Percentiles rank a stretch among this genome's conserved stretches.
Conservation (phyloP, 2,888 invertebrate species). For the Priocnemis perturbator region DNA sequence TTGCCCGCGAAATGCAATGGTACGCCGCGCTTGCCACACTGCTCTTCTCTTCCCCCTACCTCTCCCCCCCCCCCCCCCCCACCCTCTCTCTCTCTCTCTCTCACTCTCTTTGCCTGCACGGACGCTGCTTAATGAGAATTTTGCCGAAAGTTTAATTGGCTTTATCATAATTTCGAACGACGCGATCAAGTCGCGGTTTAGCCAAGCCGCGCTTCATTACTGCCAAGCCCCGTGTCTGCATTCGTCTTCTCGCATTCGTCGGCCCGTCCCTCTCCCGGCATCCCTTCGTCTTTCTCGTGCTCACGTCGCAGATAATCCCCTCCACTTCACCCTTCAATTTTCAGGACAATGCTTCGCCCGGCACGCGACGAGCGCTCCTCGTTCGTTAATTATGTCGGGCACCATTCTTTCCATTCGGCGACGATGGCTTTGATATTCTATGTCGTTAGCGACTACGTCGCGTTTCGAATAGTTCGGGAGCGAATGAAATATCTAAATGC, state of each 20-base stretch:
- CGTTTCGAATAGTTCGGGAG: too few relatives aligned
- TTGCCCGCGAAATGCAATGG: conserved; percentile 26
- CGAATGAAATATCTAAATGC: too few relatives aligned
- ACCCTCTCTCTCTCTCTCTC: neutral
- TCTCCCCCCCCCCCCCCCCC: neutral
- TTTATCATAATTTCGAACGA: conserved; percentile 41
- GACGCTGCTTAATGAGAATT: conserved; percentile 35
- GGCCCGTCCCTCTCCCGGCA: conserved; percentile 13
- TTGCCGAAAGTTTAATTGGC: conserved; percentile 45
- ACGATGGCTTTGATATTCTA: neutral
- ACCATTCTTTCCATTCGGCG: neutral
- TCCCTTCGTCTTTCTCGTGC: conserved; percentile 11
- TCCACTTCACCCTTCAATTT: conserved; percentile 6
- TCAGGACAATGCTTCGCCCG: neutral
- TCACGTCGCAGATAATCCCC: conserved; percentile 4
- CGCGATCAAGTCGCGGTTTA: conserved; percentile 42
- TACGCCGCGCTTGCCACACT: conserved; percentile 12
- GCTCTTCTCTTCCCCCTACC: neutral
- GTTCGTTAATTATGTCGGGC: too few relatives aligned
- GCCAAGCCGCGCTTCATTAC: conserved; percentile 41
- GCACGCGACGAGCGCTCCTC: too few relatives aligned
- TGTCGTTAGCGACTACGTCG: too few relatives aligned
- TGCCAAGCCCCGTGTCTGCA: conserved; percentile 25
- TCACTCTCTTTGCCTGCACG: neutral
- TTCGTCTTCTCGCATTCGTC: conserved; percentile 22